Evolutionary conservation across 2,888 invertebrate species (phyloP), one percentile per base, ranked within the genome.

Genomic region (Drosophila cyrtoloma): DNA sequence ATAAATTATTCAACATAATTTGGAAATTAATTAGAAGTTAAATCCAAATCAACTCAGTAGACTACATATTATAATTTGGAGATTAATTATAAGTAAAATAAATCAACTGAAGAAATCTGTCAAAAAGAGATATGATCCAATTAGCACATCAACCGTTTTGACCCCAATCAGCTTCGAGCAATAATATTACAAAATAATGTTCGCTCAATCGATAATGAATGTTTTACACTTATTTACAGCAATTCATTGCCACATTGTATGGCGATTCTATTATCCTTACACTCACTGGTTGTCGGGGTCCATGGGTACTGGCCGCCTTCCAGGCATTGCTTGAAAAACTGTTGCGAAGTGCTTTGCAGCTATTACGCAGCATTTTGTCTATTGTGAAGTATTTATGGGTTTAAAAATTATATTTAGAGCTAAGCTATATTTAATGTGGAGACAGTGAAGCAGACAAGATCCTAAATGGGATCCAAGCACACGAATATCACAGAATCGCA

Each of bases 241-340:
- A 30, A 26, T 14, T 53, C 2, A 5, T 33, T 37, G 7, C 4
- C 47, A 12, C 22, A 51, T 33, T 51, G 6, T 26, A 14, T 30
- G n/a, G n/a, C 53, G 16, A 14, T 35, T 55, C 22, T 16, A 7
- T 44, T 28, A 22, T 22, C 16, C 14, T 14, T 33, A 50, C 64
- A 86, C 91, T 91, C 82, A 91, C 91, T 53, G 91, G 86, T 67
- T 89, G 91, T 26, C 84, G 75, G 39, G 91, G 69, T 76, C 91
- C 91, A 58, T 91, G 87, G 26, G 74, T 57, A 64, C 89, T 86
- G 28, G 74, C 71, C 3, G 82, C 72, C 35, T 89, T 82, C 83
- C 89, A 91, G 61, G 75, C 59, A 52, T 81, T 86, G 37, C 73
- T 73, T 14, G 78, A 61, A 12, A 78, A 82, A 51, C 71, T 70